These are phyloP conservation scores for Podargus strigoides DNA, from an alignment of 2,797 vertebrate genomes.

Conservation along the genomic window DNA sequence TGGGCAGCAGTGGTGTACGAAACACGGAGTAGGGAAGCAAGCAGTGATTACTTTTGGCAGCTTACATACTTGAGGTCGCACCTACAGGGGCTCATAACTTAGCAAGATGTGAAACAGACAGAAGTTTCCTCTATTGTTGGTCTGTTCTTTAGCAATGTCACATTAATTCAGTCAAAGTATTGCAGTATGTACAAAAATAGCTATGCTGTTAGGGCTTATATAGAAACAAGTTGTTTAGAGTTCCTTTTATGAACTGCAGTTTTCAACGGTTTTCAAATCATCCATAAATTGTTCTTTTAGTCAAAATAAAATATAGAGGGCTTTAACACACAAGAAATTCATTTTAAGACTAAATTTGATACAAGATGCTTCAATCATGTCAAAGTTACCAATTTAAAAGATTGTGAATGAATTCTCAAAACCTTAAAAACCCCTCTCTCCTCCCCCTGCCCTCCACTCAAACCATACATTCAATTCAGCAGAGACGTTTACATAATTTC, in stretches of 20 bases:
- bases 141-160: constrained; percentile 16
- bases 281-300: background rate
- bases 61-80: constrained; percentile 52
- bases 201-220: background rate
- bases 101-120: constrained; percentile 48
- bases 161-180: constrained; percentile 36
- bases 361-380: background rate
- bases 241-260: background rate
- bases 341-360: background rate
- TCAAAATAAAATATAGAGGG: background rate
- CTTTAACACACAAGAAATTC: background rate
- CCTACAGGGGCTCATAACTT: constrained; percentile 54
- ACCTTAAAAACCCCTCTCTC: background rate
- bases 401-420: background rate
- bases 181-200: background rate
- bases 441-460: rapidly evolving
- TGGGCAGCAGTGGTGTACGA: background rate
- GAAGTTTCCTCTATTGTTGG: background rate
- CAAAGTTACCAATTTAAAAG: background rate
- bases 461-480: background rate
- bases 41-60: constrained; percentile 53
- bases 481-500: background rate
- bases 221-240: background rate
- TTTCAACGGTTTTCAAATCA: background rate
- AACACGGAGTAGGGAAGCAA: constrained; percentile 45